phyloP scores from a whole-genome alignment of 2,113 vertebrate species.

The Trematocara stigmaticum region DNA sequence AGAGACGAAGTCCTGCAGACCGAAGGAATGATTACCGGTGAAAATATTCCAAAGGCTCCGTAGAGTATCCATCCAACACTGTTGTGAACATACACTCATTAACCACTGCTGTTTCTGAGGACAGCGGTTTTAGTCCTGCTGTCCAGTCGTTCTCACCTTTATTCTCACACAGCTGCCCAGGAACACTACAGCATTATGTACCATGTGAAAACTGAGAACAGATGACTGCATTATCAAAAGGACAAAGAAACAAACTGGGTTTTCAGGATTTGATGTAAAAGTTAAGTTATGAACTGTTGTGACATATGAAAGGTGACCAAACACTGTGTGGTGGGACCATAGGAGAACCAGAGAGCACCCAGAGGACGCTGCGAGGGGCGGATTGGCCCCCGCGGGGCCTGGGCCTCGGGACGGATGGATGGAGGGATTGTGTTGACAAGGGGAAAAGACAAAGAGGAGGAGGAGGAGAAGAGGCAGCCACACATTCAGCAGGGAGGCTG shows the following conservation, averaged over 20 bases:
- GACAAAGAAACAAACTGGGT: not conserved
- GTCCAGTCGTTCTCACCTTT: not conserved
- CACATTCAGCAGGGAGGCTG: conserved; percentile 64
- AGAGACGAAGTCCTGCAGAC: not conserved
- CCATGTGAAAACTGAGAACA: not conserved
- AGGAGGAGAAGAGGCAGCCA: conserved; percentile 43
- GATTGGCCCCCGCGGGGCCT: conserved; percentile 47
- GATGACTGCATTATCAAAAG: not conserved
- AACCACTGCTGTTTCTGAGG: not conserved
- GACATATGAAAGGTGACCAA: conserved; percentile 29
- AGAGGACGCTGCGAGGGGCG: conserved; percentile 64
- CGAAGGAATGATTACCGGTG: not conserved
- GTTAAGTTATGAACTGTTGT: not conserved
- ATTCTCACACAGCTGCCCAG: not conserved
- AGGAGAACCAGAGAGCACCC: conserved; percentile 59
- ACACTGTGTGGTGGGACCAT: conserved; percentile 14
- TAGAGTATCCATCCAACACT: not conserved
- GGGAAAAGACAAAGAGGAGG: conserved; percentile 60
- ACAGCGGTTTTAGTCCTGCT: not conserved
- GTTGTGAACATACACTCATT: not conserved
- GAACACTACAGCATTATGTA: not conserved
- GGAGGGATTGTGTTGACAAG: conserved; percentile 70
- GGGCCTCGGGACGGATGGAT: conserved; percentile 54
- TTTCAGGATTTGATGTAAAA: not conserved
- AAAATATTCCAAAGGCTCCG: not conserved